phyloP scores from a whole-genome alignment of 2,888 invertebrate species.

The Hirtodrosophila confusa region DNA sequence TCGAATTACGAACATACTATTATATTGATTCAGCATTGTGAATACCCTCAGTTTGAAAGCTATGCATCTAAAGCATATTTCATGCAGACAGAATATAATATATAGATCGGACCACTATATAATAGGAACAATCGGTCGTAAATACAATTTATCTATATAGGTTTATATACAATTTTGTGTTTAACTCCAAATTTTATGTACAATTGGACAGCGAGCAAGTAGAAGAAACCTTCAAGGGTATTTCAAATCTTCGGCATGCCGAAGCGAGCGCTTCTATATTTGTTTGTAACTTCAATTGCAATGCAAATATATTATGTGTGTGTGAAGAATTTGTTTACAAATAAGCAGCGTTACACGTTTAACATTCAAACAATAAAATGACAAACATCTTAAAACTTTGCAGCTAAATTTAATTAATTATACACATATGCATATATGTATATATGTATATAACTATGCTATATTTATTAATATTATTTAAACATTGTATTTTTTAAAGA shows the following conservation, averaged over 20 bases:
- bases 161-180: no score
- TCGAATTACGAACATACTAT: no score
- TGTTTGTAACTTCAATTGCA: constrained; percentile 9
- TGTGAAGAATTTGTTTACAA: constrained; percentile 11
- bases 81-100: no score
- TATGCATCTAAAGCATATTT: no score
- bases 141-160: no score
- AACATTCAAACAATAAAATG: constrained; percentile 66
- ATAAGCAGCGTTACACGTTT: constrained; percentile 41
- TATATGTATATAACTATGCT: constrained; percentile 36
- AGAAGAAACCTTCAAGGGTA: constrained; percentile 15
- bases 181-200: no score
- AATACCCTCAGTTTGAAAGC: no score
- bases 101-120: no score
- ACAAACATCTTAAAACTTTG: constrained; percentile 60
- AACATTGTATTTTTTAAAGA: constrained; percentile 55
- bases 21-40: no score
- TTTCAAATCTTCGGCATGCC: constrained; percentile 11
- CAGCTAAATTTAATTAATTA: constrained; percentile 59
- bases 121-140: no score
- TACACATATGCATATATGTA: constrained; percentile 35
- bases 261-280: constrained; percentile 13
- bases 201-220: no score
- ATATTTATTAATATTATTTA: constrained; percentile 48
- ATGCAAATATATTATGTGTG: constrained; percentile 18